Evolutionary conservation across 2,888 invertebrate species (phyloP), one percentile per base, ranked within the genome.

Genomic region (Psylliodes chrysocephalus): DNA sequence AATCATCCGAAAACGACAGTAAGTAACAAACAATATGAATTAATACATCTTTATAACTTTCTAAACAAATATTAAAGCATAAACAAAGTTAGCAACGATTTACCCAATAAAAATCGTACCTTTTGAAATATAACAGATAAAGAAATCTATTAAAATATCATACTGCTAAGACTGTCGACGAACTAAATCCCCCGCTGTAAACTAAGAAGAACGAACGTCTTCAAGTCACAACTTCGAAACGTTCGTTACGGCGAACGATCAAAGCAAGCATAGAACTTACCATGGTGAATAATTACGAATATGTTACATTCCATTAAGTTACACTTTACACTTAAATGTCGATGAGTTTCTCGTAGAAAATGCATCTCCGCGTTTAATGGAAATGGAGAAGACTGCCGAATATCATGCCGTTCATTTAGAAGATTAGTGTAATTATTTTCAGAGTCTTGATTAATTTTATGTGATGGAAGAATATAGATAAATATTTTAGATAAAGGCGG

Each of bases 221-320:
- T 63, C 54, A 63, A 68, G 66, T 62, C 54, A 55, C 61, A 62
- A 67, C 64, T 47, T 56, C 52, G 22, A 40, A 51, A 56, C 56
- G 12, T 55, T 49, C 42, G 38, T 38, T 38, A 47, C 47, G 35
- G 18, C 52, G 66, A 69, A 67, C 67, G 73, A 74, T 74, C 71
- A 42, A 42, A 42, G 42, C 42, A 18, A 42, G 42, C 42, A 18
- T 2, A 42, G 42, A 42, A 42, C 18, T 42, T 18, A 42, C 18
- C 42, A 18, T 42, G 42, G 42, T 42, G 42, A 72, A 74, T 75
- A 73, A 75, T 75, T 75, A 71, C 72, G 73, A 71, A 75, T 73
- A 75, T 73, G 73, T 75, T 73, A 73, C 73, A 71, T 73, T 73
- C 75, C 73, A 73, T 75, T 74, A 72, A 73, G 69, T 66, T 63